Base-by-base conservation (phyloP, 2,113 vertebrate species). In the Cavia aperea region DNA sequence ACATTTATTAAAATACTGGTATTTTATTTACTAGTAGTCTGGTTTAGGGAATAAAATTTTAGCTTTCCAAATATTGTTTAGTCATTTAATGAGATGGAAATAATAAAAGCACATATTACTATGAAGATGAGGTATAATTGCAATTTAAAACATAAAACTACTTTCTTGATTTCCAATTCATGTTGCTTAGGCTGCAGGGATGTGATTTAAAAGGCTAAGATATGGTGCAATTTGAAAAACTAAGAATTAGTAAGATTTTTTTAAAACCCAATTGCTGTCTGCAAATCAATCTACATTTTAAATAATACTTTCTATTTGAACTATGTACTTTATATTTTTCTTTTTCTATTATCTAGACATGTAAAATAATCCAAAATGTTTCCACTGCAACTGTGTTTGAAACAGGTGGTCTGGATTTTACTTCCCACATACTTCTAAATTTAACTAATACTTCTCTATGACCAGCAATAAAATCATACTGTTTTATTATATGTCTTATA, bases 371-470 rank as follows among this genome's bases (percentile, higher is more conserved):
- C 5, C 16, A 86, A 88, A 93, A 86, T 21, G 0, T 15, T 86
- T 93, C 79, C 23, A 92, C 2, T 75, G 21, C 16, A 92, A 81
- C 23, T 88, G 56, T 82, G 18, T 54, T 92, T 93, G 12, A 77
- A 84, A 65, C 77, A 91, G 86, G 89, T 88, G 89, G 91, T 81
- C 75, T 86, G 43, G 18, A 84, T 92, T 94, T 89, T 93, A 85
- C 77, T 49, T 85, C 92, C 93, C 62, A 96, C 62, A 6, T 66
- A 46, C 1, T 84, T 93, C 75, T 86, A 96, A 95, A 95, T 94
- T 93, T 94, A 96, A 86, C 46, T 46, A 86, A 58, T 56, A 63
- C 1, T 49, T 93, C 49, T 81, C 63, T 77, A 92, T 93, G 9
- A 70, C 24, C 9, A 89, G 54, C 81, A 89, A 60, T 54, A 88